Evolutionary conservation across 2,797 vertebrate species (phyloP), one percentile per base, ranked within the genome.

Genomic region (Danio jaintianensis): DNA sequence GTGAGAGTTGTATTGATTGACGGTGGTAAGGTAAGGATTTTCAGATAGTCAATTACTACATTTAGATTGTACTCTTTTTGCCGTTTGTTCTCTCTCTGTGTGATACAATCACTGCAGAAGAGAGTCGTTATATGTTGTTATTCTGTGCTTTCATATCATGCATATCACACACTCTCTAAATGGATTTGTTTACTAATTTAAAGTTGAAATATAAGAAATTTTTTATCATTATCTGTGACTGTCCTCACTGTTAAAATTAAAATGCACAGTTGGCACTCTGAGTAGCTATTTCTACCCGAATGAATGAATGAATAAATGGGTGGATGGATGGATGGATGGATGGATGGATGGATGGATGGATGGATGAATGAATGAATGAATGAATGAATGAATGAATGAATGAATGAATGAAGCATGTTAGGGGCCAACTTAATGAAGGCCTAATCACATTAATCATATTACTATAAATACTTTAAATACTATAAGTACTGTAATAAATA

Each of bases 1-100:
- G 62, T 20, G 62, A 64, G 55, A 59, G 79, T 62, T 45, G n/a
- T 63, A 84, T 84, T 70, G 85, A 86, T 84, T 77, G 81, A 66
- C 64, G 74, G 56, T 81, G 67, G 66, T 83, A 79, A 73, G 75
- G 79, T 68, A 83, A 78, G 77, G 73, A 82, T 86, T 83, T 84
- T 87, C 58, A 82, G 83, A 82, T 82, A 74, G 78, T 70, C 77
- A 86, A 76, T 86, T 83, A 84, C 55, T 75, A 48, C 71, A 72
- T 81, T 86, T 83, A 78, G 80, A 84, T 83, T 77, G 73, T 58
- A 38, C 66, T 67, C 69, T 79, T 62, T 78, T 62, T 81, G 66
- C 45, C 47, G 75, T 86, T 81, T 71, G 16, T 80, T 64, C 22
- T 78, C 22, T 78, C 29, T 75, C 61, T 72, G 66, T 55, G 42